A percentile compares a stretch with the other conserved stretches of the same genome.
Evolutionary conservation across 2,113 vertebrate species (phyloP).

Genomic region (Orientallactaga bullata): DNA sequence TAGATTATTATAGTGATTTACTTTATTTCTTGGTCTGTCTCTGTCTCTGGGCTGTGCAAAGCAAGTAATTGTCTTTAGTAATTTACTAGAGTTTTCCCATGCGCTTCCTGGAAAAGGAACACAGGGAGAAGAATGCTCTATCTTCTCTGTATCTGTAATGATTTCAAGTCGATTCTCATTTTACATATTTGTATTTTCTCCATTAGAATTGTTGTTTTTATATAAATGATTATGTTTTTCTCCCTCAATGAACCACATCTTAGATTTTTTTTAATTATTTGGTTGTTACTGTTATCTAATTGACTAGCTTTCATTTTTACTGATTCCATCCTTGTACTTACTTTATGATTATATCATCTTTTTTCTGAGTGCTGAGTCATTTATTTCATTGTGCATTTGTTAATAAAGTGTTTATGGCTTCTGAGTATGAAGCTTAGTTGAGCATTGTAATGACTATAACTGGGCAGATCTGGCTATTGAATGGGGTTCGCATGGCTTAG

Average conservation of each 20-base stretch:
- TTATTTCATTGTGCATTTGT: neutral
- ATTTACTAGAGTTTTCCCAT: neutral
- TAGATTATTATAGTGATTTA: neutral
- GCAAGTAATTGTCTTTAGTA: neutral
- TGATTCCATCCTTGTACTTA: neutral
- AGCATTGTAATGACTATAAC: neutral
- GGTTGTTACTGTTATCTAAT: neutral
- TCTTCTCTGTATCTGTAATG: neutral
- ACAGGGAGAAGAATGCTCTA: neutral
- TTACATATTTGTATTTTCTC: neutral
- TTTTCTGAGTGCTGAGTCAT: neutral
- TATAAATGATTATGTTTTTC: neutral
- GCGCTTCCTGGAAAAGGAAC: neutral
- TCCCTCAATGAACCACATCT: neutral
- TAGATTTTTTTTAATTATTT: conserved; percentile 44
- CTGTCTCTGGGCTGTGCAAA: neutral
- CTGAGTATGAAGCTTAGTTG: neutral
- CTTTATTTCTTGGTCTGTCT: neutral
- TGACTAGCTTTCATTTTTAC: conserved; percentile 19
- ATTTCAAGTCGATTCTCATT: neutral
- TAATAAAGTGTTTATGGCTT: neutral
- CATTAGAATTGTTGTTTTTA: neutral
- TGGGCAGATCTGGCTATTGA: neutral
- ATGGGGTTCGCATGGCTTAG: neutral
- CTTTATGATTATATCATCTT: neutral